Evolutionary conservation across 2,113 vertebrate genomes (phyloP).

Genomic region (Cryptomyrus ogoouensis): DNA sequence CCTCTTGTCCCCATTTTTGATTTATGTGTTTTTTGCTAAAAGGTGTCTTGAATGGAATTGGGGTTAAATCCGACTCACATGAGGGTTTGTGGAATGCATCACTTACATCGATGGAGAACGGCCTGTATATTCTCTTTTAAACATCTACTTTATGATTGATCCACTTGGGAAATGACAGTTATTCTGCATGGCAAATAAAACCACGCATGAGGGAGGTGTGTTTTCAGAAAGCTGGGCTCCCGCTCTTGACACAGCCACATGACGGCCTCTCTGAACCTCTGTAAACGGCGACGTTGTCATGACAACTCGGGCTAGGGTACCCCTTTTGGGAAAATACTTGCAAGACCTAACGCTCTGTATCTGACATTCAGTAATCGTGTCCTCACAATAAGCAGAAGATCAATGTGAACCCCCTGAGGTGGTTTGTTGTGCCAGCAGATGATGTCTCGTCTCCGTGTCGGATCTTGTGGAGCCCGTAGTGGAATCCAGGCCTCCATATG

Average conservation of each 20-base stretch:
- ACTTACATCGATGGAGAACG: neutral
- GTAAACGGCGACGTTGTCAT: conserved; percentile 69
- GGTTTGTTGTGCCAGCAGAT: conserved; percentile 45
- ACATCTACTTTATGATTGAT: neutral
- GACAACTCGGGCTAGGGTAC: conserved; percentile 63
- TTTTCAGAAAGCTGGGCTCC: neutral
- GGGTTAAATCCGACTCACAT: neutral
- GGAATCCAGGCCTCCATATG: neutral
- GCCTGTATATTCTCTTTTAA: neutral
- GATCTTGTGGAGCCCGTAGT: neutral
- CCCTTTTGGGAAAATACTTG: conserved; percentile 71
- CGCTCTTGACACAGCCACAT: neutral
- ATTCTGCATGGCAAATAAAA: neutral
- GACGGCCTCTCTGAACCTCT: conserved; percentile 55
- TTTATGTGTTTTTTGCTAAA: neutral
- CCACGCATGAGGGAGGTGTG: neutral
- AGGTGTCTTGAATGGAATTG: conserved; percentile 22
- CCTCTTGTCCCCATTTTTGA: neutral
- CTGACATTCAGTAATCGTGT: conserved; percentile 83
- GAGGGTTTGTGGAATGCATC: neutral
- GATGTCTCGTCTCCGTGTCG: neutral
- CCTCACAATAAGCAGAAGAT: conserved; percentile 86
- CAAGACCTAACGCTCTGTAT: conserved; percentile 77
- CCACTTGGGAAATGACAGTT: neutral
- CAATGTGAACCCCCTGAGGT: conserved; percentile 71